Conservation (phyloP, 1,140 invertebrate species). For the Hycleus phaleratus region DNA sequence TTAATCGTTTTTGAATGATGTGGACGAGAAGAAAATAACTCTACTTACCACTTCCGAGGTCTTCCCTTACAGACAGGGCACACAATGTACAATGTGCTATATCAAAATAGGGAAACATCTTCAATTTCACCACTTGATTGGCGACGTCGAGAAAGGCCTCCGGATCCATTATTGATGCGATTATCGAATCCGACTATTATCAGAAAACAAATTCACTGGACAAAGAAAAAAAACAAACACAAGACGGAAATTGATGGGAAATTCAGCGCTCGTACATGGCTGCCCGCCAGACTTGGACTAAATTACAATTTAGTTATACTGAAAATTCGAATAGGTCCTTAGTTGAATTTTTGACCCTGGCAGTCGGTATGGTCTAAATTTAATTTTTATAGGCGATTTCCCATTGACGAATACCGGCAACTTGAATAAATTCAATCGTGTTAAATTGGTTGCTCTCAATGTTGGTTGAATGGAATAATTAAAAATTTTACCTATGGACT, state of each 20-base stretch:
- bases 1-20: no score
- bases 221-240: neutral
- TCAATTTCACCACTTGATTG: conserved; percentile 96
- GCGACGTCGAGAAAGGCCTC: conserved; percentile 95
- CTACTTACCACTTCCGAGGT: conserved; percentile 79
- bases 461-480: no score
- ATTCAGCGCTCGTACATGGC: conserved; percentile 22
- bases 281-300: conserved; percentile 25
- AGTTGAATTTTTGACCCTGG: no score
- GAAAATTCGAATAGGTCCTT: no score
- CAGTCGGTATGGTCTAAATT: no score
- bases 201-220: no score
- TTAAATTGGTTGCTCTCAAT: no score
- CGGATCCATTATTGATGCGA: conserved; percentile 68
- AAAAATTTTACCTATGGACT: no score
- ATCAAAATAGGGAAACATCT: conserved; percentile 99
- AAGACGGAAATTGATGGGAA: neutral
- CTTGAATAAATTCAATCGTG: no score
- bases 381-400: no score
- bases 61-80: conserved; percentile 88
- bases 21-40: no score
- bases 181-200: neutral
- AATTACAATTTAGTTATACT: neutral
- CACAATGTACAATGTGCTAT: conserved; percentile 89
- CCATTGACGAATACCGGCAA: no score